phyloP scores from a whole-genome alignment of 1,140 invertebrate genomes.

The Drosophila rufa region DNA sequence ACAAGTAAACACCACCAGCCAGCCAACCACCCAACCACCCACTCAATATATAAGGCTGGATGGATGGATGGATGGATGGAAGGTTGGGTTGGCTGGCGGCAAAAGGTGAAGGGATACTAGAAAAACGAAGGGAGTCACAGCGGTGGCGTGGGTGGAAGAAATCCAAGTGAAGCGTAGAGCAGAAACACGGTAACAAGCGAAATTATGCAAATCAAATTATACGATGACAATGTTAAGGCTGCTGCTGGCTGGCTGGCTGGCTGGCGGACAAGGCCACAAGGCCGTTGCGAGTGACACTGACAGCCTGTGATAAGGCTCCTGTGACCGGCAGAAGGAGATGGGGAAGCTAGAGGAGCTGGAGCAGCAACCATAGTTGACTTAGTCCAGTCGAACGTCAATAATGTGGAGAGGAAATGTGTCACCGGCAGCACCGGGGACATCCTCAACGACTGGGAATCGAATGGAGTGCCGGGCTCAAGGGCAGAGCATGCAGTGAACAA shows the following conservation, averaged over 20 bases:
- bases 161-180: constrained; percentile 40
- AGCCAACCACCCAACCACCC: background rate
- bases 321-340: constrained; percentile 2
- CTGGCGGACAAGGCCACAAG: constrained; percentile 61
- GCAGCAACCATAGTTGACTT: constrained; percentile 50
- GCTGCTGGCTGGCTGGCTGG: constrained; percentile 22
- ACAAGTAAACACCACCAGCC: constrained; percentile 55
- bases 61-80: background rate
- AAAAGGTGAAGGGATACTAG: constrained; percentile 47
- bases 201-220: constrained; percentile 85
- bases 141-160: constrained; percentile 14
- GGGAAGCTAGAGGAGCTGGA: background rate
- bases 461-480: constrained; percentile 40
- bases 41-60: background rate
- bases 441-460: constrained; percentile 28
- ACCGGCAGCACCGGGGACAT: constrained; percentile 39
- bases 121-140: constrained; percentile 18
- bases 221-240: constrained; percentile 75
- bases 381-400: constrained; percentile 67
- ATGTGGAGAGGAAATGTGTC: constrained; percentile 67
- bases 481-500: constrained; percentile 30
- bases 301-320: constrained; percentile 31
- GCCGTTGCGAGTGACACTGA: constrained; percentile 32
- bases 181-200: constrained; percentile 65
- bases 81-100: background rate